Percentiles rank a stretch among this genome's conserved stretches.
phyloP scores from a whole-genome alignment of 2,113 vertebrate species.

The Prochilodus magdalenae region DNA sequence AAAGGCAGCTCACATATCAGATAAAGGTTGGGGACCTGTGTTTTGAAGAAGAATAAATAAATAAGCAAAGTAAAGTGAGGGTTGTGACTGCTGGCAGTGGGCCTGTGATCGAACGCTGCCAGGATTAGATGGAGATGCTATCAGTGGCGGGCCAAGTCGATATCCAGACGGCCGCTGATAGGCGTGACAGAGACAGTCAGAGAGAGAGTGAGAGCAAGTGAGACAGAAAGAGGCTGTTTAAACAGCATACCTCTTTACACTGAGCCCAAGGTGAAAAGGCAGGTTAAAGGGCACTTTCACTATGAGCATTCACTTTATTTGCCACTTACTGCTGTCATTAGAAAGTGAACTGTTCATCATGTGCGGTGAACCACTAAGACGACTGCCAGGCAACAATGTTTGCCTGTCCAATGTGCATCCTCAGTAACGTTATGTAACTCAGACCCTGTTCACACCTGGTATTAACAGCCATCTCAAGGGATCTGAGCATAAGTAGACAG shows the following conservation, averaged over 20 bases:
- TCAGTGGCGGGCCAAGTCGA: constrained; percentile 61
- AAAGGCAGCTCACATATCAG: not conserved
- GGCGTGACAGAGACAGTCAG: constrained; percentile 52
- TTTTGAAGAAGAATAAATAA: constrained; percentile 22
- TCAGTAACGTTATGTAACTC: not conserved
- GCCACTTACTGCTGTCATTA: not conserved
- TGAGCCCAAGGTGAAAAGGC: constrained; percentile 21
- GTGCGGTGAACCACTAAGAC: not conserved
- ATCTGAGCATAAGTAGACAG: too few species aligned
- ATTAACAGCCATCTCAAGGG: too few species aligned
- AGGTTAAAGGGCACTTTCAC: constrained; percentile 12
- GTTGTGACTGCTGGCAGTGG: constrained; percentile 28
- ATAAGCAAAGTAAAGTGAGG: constrained; percentile 2
- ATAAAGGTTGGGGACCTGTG: not conserved
- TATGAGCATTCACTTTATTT: constrained; percentile 5
- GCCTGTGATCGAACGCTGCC: constrained; percentile 52
- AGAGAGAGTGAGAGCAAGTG: not conserved
- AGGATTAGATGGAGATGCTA: constrained; percentile 69
- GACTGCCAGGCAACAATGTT: not conserved
- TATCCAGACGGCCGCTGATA: constrained; percentile 59
- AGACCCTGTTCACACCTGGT: too few species aligned
- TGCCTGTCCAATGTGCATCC: not conserved
- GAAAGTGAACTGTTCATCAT: not conserved
- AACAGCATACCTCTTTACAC: constrained; percentile 1
- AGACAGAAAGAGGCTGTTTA: not conserved